Conservation (phyloP, 2,797 vertebrate genomes). For the Potorous gilbertii region DNA sequence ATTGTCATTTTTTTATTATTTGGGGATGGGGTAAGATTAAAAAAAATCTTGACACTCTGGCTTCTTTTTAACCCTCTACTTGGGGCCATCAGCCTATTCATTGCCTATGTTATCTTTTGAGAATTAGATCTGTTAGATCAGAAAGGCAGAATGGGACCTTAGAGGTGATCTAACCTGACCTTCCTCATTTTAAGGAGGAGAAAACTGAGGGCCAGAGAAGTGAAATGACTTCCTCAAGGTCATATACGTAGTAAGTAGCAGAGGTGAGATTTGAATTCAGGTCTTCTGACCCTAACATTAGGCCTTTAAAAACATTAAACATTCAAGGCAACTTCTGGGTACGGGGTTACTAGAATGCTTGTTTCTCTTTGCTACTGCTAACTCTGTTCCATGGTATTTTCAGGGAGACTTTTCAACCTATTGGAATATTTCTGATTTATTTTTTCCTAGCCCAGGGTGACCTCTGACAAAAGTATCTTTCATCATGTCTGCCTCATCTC, state of each 20-base stretch:
- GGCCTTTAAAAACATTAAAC: not conserved
- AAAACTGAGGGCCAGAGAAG: not conserved
- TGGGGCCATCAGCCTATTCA: not conserved
- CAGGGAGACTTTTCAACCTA: slow-evolving; percentile 8
- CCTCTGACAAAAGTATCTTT: not conserved
- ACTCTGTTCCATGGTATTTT: not conserved
- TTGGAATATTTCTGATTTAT: slow-evolving; percentile 37
- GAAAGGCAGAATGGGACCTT: not conserved
- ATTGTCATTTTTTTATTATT: not conserved
- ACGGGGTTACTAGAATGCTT: not conserved
- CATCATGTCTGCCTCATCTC: slow-evolving; percentile 8
- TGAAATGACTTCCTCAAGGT: not conserved
- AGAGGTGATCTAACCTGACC: not conserved
- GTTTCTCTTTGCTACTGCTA: slow-evolving; percentile 27
- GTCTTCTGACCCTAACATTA: not conserved
- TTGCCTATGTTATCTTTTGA: slow-evolving; percentile 31
- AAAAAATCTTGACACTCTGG: not conserved
- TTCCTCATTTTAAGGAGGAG: not conserved
- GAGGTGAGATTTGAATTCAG: not conserved
- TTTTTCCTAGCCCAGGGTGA: slow-evolving; percentile 30
- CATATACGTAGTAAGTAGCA: not conserved
- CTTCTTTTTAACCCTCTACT: slow-evolving; percentile 32
- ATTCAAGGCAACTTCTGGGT: not conserved
- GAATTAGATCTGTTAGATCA: slow-evolving; percentile 5
- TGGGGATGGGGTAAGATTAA: not conserved